These are phyloP conservation scores for Bagarius yarrelli DNA, from an alignment of 2,113 vertebrate genomes.

Conservation along the genomic window DNA sequence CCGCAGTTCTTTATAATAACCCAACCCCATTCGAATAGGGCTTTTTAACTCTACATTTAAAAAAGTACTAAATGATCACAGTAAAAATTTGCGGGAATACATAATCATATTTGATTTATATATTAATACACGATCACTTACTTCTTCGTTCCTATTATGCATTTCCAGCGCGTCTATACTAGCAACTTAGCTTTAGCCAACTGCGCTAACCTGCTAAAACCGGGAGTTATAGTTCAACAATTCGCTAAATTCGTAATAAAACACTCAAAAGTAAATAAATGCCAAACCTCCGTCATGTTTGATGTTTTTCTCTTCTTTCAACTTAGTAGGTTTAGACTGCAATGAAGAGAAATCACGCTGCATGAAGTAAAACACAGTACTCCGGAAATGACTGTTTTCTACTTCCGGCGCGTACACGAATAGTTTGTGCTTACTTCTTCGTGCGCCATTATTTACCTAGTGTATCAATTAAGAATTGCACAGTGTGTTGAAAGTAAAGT, in stretches of 20 bases:
- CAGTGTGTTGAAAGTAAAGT: background rate
- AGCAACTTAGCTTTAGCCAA: background rate
- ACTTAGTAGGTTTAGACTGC: background rate
- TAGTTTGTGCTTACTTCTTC: background rate
- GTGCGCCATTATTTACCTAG: background rate
- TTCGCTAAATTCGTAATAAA: background rate
- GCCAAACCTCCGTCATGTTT: constrained; percentile 21
- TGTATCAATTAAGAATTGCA: background rate
- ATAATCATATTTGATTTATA: too few relatives aligned
- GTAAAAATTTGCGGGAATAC: too few relatives aligned
- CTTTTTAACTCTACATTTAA: too few relatives aligned
- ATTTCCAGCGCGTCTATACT: background rate
- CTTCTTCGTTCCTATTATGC: background rate
- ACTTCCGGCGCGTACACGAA: background rate
- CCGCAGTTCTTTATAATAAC: too few relatives aligned
- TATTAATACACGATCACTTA: background rate
- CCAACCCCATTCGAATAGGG: too few relatives aligned
- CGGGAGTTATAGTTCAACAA: background rate
- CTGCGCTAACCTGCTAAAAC: background rate
- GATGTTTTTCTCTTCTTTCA: background rate
- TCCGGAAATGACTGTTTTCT: background rate
- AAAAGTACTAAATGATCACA: too few relatives aligned
- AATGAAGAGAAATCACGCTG: background rate
- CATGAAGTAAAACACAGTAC: background rate
- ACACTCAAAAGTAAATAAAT: too few relatives aligned